Base-by-base conservation (phyloP, 2,797 vertebrate genomes). In the Syngnathus rostellatus region DNA sequence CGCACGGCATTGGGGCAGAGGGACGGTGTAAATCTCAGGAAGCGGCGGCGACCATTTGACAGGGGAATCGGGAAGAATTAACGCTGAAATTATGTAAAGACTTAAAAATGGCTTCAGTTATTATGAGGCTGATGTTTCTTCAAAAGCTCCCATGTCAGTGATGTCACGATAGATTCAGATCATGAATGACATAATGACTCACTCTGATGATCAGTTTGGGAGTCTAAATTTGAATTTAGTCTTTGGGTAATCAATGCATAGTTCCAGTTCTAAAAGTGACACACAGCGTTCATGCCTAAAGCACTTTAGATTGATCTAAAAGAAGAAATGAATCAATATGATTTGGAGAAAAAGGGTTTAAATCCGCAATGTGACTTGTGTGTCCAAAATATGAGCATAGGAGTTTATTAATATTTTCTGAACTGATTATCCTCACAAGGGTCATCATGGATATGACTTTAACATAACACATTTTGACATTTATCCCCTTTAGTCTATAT, bases 31-130 rank as follows among this genome's bases (percentile, higher is more conserved):
- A 78, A 74, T 81, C 76, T 80, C 69, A 66, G 77, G 81, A 82
- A 79, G 76, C 70, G 50, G 75, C 66, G 73, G 81, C 68, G 78
- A 78, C 67, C 73, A 19, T 78, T 72, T 75, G 67, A 81, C 73
- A 75, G 78, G 67, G 72, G 72, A 76, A 63, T 31, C 65, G 69
- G 45, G 72, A 66, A 77, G 75, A 79, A 74, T 78, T 67, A 82
- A 76, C 1, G 21, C 46, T 41, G 75, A 59, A 77, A 64, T 85
- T 74, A 79, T 69, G 55, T 64, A 73, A 85, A 77, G 63, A 66
- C 63, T 48, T 71, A 65, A 48, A 75, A 75, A 58, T 70, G 57
- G 37, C 16, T 38, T 41, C 59, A 7, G 40, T 12, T 61, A 7
- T 21, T 41, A 41, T 12, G 38, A 60, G 17, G 17, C 38, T 41